These are phyloP conservation scores for Pogona vitticeps DNA, from an alignment of 2,113 vertebrate species.

Conservation along the genomic window DNA sequence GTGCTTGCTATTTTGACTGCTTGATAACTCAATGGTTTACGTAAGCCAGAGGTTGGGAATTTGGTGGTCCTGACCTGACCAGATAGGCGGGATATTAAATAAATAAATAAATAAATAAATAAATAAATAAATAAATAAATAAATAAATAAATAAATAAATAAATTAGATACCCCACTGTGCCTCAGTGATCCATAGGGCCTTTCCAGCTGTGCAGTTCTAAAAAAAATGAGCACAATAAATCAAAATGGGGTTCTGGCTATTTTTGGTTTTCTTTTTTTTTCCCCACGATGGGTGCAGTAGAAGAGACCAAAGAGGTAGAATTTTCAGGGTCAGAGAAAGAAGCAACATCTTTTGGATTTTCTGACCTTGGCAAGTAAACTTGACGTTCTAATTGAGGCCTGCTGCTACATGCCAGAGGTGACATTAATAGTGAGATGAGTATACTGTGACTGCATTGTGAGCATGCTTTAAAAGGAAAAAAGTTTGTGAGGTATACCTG, in stretches of 20 bases:
- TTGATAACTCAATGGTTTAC: no score
- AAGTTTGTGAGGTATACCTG: slow-evolving; percentile 6
- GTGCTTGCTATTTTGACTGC: background rate
- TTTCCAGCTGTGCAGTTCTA: no score
- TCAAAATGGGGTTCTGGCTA: background rate
- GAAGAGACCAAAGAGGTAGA: no score
- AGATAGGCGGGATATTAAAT: no score
- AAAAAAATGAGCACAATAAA: background rate
- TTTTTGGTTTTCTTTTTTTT: background rate
- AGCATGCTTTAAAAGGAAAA: background rate
- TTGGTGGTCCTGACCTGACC: no score
- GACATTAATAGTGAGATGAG: background rate
- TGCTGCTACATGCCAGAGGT: accelerated
- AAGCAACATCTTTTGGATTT: background rate
- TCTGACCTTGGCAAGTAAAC: background rate
- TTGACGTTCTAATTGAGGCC: background rate
- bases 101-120: no score
- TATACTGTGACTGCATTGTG: slow-evolving; percentile 3
- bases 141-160: no score
- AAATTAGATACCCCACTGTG: no score
- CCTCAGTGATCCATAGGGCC: no score
- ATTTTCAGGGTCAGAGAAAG: background rate
- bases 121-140: no score
- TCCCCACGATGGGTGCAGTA: background rate
- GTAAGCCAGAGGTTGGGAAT: no score